A percentile compares a stretch with the other conserved stretches of the same genome.
Evolutionary conservation across 2,113 vertebrate genomes (phyloP).

Genomic region (Phocoena sinus): DNA sequence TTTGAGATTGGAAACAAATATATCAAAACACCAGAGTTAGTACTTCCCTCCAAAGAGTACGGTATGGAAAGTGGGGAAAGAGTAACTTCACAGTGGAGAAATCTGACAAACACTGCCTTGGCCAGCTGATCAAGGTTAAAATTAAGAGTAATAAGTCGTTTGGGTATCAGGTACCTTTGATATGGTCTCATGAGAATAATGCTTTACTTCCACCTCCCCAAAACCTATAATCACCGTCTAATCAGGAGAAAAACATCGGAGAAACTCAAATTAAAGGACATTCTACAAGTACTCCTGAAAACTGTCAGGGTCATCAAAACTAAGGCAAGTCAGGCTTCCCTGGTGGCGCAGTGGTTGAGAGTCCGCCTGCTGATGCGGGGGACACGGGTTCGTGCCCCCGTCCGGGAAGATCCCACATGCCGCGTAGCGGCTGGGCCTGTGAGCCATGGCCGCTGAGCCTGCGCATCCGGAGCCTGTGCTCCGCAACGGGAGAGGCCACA

Average conservation of each 20-base stretch:
- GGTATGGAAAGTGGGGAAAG: not conserved
- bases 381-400: too few species aligned
- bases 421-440: fast-evolving
- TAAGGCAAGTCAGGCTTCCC: not conserved
- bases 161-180: not conserved
- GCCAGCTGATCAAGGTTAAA: not conserved
- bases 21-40: not conserved
- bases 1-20: not conserved
- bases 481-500: too few species aligned
- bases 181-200: not conserved
- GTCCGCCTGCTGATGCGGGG: too few species aligned
- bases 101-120: too few species aligned
- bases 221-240: not conserved
- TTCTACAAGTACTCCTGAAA: not conserved
- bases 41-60: not conserved
- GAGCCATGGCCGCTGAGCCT: too few species aligned
- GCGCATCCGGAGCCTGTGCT: too few species aligned
- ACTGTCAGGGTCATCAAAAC: not conserved
- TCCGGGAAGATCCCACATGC: too few species aligned
- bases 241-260: not conserved
- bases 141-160: not conserved
- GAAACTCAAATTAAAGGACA: not conserved
- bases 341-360: too few species aligned
- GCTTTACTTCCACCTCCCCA: not conserved
- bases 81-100: not conserved